Percentiles rank a stretch among this genome's conserved stretches.
phyloP scores from a whole-genome alignment of 2,888 invertebrate species.

The Drosophila helvetica region DNA sequence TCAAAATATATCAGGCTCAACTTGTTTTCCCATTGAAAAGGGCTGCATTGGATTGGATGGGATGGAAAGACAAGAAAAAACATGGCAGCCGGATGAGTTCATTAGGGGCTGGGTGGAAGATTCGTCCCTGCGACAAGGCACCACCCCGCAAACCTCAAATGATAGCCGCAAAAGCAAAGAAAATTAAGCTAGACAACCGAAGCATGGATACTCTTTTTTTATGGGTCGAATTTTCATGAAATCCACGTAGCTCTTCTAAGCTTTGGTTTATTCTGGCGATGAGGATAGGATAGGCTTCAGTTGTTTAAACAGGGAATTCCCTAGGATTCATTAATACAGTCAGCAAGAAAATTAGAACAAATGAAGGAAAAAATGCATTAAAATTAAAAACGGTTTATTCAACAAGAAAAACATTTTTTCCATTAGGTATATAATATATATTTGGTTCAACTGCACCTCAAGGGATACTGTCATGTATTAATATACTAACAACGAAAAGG shows the following conservation, averaged over 20 bases:
- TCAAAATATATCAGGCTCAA: constrained; percentile 76
- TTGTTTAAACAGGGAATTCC: neutral
- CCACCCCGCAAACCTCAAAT: constrained; percentile 23
- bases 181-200: constrained; percentile 4
- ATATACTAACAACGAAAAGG: too few species aligned
- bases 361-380: too few species aligned
- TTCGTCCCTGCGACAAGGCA: neutral
- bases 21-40: constrained; percentile 74
- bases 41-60: constrained; percentile 9
- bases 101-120: constrained; percentile 31
- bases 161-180: constrained; percentile 38
- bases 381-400: too few species aligned
- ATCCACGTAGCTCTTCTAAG: too few species aligned
- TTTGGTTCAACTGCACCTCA: too few species aligned
- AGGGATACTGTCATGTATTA: too few species aligned
- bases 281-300: too few species aligned
- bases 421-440: too few species aligned
- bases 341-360: too few species aligned
- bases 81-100: constrained; percentile 42
- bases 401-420: too few species aligned
- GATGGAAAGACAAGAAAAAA: constrained; percentile 18
- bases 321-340: neutral
- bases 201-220: neutral
- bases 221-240: neutral
- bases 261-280: neutral